Evolutionary conservation across 2,888 invertebrate species (phyloP).

Genomic region (Lymantria monacha): DNA sequence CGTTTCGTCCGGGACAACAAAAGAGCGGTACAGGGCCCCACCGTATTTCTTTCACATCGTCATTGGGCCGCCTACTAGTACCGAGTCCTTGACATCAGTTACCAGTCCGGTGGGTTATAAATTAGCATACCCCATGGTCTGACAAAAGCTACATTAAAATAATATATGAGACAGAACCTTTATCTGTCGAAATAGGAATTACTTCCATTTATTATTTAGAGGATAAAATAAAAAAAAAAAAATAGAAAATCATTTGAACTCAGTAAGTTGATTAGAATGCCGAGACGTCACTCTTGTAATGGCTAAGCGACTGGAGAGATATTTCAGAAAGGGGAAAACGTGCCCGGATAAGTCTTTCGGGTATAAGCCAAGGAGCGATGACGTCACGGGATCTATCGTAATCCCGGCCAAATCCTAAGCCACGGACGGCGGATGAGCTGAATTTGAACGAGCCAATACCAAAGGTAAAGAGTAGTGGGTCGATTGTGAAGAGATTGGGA

Average conservation of each 20-base stretch:
- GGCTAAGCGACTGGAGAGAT: conserved; percentile 23
- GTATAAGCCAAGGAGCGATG: conserved; percentile 57
- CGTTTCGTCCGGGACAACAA: too few relatives aligned
- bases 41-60: too few relatives aligned
- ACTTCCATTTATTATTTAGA: too few relatives aligned
- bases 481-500: conserved; percentile 19
- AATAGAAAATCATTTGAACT: conserved; percentile 14
- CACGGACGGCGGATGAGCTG: conserved; percentile 33
- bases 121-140: too few relatives aligned
- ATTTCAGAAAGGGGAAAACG: conserved; percentile 48
- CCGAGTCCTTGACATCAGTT: too few relatives aligned
- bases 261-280: conserved; percentile 32
- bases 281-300: conserved; percentile 25
- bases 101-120: too few relatives aligned
- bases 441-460: conserved; percentile 40
- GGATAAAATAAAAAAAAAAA: neutral
- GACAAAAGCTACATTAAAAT: too few relatives aligned
- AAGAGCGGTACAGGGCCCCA: too few relatives aligned
- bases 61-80: too few relatives aligned
- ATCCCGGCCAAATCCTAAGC: conserved; percentile 41
- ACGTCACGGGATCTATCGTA: conserved; percentile 48
- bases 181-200: too few relatives aligned
- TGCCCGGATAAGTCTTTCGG: conserved; percentile 48
- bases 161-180: too few relatives aligned
- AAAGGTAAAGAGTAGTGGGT: conserved; percentile 23